Evolutionary conservation across 2,888 invertebrate genomes (phyloP), one percentile per base, ranked within the genome.

Genomic region (Conops quadrifasciatus): DNA sequence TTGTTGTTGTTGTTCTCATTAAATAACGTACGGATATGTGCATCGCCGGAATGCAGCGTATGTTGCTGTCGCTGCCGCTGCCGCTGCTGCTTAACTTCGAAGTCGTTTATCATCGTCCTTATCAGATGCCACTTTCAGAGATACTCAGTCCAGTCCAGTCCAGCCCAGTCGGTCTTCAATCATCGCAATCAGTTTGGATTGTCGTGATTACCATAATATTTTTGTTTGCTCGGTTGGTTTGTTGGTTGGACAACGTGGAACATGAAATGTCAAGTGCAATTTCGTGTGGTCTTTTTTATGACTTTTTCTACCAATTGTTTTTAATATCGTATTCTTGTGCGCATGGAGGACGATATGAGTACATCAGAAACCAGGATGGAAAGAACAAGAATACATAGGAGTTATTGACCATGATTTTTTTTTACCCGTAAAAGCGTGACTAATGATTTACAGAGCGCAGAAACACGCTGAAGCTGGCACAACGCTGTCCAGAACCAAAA

Each of bases 121-220:
- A 67, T 67, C 66, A 36, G 56, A 67, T 58, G 36, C 43, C 56
- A 64, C 49, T n/a, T 36, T 19, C 66, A 47, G 62, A 62, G 30
- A 36, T 36, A 36, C 9, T 9, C 36, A 36, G 28, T 28, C 16
- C 58, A 5, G n/a, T n/a, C n/a, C n/a, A n/a, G n/a, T n/a, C n/a
- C n/a, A n/a, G n/a, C n/a, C n/a, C n/a, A n/a, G n/a, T n/a, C n/a
- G 58, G 19, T 49, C 49, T 15, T 19, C 49, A 19, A 49, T 49
- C 49, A 36, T 30, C 43, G 5, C 26, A 30, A 30, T 45, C 15
- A 24, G 45, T 26, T 45, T 45, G 45, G 24, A 19, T 43, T 43
- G 21, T 43, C 19, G 24, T n/a, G 47, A 63, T 36, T 36, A 63
- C 26, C n/a, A 16, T 36, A 47, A 24, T n/a, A 28, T 21, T 62